Evolutionary conservation across 2,113 vertebrate species (phyloP).

Genomic region (Corythaixoides concolor): DNA sequence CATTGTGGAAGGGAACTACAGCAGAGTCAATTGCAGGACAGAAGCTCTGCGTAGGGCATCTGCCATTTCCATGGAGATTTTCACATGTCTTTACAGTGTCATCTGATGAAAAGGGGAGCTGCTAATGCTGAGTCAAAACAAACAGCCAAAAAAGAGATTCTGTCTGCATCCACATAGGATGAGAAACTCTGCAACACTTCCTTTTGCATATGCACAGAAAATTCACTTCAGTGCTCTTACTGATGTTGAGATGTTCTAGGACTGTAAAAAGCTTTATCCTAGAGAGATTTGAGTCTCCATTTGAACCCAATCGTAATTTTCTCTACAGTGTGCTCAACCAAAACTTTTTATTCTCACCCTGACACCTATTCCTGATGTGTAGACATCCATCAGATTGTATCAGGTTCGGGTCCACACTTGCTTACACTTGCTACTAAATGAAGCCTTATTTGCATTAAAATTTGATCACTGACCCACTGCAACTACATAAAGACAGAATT

Average conservation of each 20-base stretch:
- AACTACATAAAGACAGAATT: neutral
- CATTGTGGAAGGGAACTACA: slow-evolving; percentile 37
- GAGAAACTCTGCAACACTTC: neutral
- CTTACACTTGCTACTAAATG: neutral
- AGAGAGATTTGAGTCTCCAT: neutral
- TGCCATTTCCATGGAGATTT: neutral
- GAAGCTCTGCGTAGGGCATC: slow-evolving; percentile 2
- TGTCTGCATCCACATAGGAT: neutral
- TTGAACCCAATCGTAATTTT: neutral
- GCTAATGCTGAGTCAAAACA: neutral
- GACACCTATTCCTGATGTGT: neutral
- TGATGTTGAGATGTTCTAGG: neutral
- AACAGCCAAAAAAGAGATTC: neutral
- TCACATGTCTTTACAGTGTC: neutral
- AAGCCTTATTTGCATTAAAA: neutral
- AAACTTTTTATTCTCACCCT: neutral
- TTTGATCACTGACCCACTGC: neutral
- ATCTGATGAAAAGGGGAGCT: neutral
- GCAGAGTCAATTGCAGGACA: neutral
- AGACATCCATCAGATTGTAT: neutral
- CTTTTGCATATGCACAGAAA: neutral
- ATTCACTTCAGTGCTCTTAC: neutral
- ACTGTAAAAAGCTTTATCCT: neutral
- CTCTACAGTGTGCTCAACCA: neutral
- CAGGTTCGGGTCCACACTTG: neutral